Evolutionary conservation across 2,888 invertebrate genomes (phyloP), one percentile per base, ranked within the genome.

Genomic region (Drosophila demipolita): DNA sequence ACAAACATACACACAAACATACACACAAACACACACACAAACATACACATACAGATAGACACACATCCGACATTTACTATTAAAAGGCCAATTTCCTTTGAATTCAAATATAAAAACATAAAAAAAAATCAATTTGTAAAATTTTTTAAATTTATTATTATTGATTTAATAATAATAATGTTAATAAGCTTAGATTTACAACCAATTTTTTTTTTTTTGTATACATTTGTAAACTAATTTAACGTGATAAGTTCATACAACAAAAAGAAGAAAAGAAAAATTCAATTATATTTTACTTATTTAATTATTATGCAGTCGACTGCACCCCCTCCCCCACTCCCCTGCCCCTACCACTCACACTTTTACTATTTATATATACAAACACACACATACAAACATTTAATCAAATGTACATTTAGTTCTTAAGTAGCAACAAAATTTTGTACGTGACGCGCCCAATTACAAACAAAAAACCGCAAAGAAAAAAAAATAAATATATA

Each of bases 151-250:
- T 52, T 71, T 73, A 67, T 60, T 54, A 66, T 66, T 33, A 55
- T 70, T 70, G 42, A 72, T 58, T 75, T 52, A 72, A 59, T 60
- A 50, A n/a, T n/a, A n/a, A n/a, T n/a, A n/a, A n/a, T n/a, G n/a
- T n/a, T n/a, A n/a, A 29, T 78, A 66, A 80, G 63, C 23, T 66
- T 66, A 35, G 40, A 64, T 75, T 54, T 23, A 63, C 29, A 63
- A 40, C 15, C 63, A 63, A 23, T 8, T 23, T 45, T 60, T 48
- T 45, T 50, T 61, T 68, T 75, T 79, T 77, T 78, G 63, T 45
- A 63, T 80, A 82, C 60, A 71, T 53, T 80, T 88, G 89, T 84
- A 88, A 89, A 83, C 75, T 84, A 88, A 86, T 84, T 82, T 87
- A 89, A 79, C 72, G 52, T 49, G 48, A 68, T 57, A 67, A 58